These are phyloP conservation scores for Eriosoma lanigerum DNA, from an alignment of 1,140 invertebrate genomes.

Conservation along the genomic window DNA sequence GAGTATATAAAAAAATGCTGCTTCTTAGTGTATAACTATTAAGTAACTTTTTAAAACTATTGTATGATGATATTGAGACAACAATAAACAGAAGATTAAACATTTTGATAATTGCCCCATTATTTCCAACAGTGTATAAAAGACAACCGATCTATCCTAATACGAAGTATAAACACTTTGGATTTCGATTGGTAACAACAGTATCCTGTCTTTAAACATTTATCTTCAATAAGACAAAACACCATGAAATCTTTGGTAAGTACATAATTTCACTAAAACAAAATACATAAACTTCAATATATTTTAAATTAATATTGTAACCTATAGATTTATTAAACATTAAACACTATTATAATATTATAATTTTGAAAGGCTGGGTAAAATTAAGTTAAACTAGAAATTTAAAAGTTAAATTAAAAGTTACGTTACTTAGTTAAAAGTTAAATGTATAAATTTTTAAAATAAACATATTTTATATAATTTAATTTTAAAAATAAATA, in stretches of 20 bases:
- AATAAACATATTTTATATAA: too few relatives aligned
- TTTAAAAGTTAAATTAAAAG: too few relatives aligned
- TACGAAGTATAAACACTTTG: background rate
- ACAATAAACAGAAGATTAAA: constrained; percentile 39
- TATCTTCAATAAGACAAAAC: background rate
- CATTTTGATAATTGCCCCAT: constrained; percentile 36
- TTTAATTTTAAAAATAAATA: too few relatives aligned
- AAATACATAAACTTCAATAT: too few relatives aligned
- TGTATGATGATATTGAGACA: constrained; percentile 30
- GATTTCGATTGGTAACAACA: background rate
- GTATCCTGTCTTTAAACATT: background rate
- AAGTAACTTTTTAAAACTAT: constrained; percentile 41
- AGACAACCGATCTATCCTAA: background rate
- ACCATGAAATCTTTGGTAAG: constrained; percentile 26
- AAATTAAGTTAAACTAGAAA: too few relatives aligned
- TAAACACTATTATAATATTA: too few relatives aligned
- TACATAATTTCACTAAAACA: background rate
- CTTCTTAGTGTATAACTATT: background rate
- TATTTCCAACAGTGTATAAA: constrained; percentile 33
- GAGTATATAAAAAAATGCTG: constrained; percentile 23
- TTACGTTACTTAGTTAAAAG: too few relatives aligned
- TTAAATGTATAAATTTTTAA: too few relatives aligned
- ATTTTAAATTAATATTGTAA: too few relatives aligned
- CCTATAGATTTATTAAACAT: too few relatives aligned
- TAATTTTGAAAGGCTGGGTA: too few relatives aligned